Percentiles rank a stretch among this genome's conserved stretches.
These are phyloP conservation scores for Eupeodes latifasciatus DNA, from an alignment of 2,888 invertebrate genomes.

Conservation along the genomic window DNA sequence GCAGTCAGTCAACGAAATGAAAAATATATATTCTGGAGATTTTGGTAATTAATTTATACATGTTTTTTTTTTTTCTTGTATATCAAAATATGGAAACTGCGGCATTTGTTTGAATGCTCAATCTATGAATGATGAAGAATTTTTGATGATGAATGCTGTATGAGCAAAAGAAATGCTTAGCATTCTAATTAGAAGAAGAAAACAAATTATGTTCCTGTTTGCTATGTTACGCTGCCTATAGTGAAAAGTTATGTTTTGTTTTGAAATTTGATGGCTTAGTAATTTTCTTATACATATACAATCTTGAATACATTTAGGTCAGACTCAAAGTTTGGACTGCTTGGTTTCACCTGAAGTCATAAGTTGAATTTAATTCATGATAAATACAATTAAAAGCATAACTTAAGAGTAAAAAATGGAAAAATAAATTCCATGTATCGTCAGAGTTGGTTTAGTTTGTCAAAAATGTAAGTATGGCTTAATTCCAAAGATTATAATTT, in stretches of 20 bases:
- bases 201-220: not conserved
- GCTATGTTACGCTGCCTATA: not conserved
- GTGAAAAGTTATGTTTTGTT: not conserved
- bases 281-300: no score
- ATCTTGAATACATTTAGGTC: not conserved
- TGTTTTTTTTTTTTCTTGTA: not conserved
- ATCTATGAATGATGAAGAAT: conserved; percentile 22
- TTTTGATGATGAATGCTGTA: conserved; percentile 11
- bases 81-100: not conserved
- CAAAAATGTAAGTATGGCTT: no score
- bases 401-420: no score
- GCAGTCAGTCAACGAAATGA: not conserved
- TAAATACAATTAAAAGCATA: no score
- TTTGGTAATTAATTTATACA: conserved; percentile 27
- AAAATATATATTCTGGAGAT: not conserved
- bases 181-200: conserved; percentile 16
- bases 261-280: not conserved
- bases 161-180: not conserved
- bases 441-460: no score
- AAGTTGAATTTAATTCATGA: no score
- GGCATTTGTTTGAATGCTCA: conserved; percentile 17
- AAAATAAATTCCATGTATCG: no score
- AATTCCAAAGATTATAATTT: no score
- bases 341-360: no score
- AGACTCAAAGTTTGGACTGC: no score